These are phyloP conservation scores for Leptobrachium ailaonicum DNA, from an alignment of 2,113 vertebrate species.

Conservation along the genomic window DNA sequence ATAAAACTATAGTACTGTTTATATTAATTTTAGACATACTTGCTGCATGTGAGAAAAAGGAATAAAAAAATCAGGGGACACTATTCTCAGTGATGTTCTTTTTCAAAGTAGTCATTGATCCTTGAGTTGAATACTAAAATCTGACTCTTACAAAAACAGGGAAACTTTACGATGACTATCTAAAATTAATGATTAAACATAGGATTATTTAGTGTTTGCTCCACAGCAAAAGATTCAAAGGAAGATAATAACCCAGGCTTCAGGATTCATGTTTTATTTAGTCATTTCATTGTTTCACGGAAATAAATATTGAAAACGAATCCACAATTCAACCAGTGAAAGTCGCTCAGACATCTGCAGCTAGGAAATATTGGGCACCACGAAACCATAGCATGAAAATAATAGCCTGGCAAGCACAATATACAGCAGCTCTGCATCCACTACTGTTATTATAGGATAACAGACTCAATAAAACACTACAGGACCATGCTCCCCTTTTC, in stretches of 20 bases:
- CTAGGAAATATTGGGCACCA: slow-evolving; percentile 23
- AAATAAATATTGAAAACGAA: slow-evolving; percentile 43
- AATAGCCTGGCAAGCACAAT: not conserved
- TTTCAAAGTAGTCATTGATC: not conserved
- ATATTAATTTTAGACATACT: too few species aligned
- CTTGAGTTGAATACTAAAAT: not conserved
- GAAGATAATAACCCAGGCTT: slow-evolving; percentile 30
- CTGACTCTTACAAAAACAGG: not conserved
- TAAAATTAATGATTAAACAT: slow-evolving; percentile 7
- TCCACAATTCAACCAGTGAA: slow-evolving; percentile 34
- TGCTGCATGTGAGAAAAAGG: too few species aligned
- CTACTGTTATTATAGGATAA: slow-evolving; percentile 2
- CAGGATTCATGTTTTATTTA: slow-evolving; percentile 41
- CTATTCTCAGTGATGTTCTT: too few species aligned
- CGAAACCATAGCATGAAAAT: slow-evolving; percentile 25
- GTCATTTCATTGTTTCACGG: slow-evolving; percentile 28
- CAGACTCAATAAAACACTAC: slow-evolving; percentile 10
- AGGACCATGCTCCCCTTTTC: not conserved
- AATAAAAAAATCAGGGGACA: too few species aligned
- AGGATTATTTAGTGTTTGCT: slow-evolving; percentile 19
- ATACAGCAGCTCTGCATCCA: not conserved
- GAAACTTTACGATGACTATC: not conserved
- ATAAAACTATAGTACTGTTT: too few species aligned
- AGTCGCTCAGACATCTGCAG: slow-evolving; percentile 25
- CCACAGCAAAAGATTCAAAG: slow-evolving; percentile 24